Conservation (phyloP, 2,797 vertebrate genomes). For the Coregonus ussuriensis region DNA sequence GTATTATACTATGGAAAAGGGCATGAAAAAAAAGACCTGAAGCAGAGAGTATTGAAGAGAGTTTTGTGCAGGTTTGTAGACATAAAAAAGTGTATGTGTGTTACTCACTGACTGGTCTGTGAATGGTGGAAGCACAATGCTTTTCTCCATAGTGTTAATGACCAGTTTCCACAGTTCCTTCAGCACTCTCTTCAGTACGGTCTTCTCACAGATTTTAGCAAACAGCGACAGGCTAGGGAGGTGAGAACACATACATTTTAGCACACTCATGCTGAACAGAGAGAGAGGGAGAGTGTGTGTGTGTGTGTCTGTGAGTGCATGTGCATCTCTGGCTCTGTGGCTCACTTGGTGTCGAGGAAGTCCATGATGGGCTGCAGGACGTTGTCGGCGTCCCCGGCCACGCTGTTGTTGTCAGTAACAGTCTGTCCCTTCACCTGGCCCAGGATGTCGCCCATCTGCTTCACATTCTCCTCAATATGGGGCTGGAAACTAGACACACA, state of each 20-base stretch:
- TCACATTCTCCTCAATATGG: constrained; percentile 93
- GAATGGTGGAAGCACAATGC: constrained; percentile 86
- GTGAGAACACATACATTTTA: constrained; percentile 2
- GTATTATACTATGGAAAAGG: neutral
- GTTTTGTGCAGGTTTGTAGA: neutral
- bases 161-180: constrained; percentile 98
- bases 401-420: constrained; percentile 90
- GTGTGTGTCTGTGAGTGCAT: constrained; percentile 7
- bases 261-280: constrained; percentile 3
- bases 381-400: constrained; percentile 93
- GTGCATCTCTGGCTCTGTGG: constrained; percentile 14
- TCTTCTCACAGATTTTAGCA: constrained; percentile 99
- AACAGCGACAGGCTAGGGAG: constrained; percentile 87
- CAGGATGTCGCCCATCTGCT: constrained; percentile 96
- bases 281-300: neutral
- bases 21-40: neutral
- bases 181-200: constrained; percentile 92
- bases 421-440: constrained; percentile 96
- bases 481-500: constrained; percentile 86
- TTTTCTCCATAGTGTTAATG: constrained; percentile 99
- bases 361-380: constrained; percentile 98
- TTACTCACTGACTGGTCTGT: constrained; percentile 77
- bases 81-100: neutral
- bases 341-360: constrained; percentile 97
- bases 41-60: neutral